phyloP scores from a whole-genome alignment of 2,113 vertebrate species.

The Campylorhamphus procurvoides region DNA sequence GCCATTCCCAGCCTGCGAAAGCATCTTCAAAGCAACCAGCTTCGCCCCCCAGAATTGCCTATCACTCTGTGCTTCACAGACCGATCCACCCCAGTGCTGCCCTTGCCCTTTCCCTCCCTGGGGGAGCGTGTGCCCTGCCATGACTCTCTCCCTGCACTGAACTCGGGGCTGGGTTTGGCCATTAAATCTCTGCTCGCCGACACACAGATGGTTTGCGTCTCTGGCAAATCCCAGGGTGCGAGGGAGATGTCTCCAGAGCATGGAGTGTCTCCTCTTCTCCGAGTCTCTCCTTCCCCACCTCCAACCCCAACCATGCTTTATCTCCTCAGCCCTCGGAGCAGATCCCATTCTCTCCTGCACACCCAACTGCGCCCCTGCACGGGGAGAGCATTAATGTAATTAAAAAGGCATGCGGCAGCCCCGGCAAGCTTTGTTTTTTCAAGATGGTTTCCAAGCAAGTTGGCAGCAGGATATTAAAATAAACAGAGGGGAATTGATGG shows the following conservation, averaged over 20 bases:
- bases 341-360: not conserved
- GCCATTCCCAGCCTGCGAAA: not conserved
- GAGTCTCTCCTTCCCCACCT: constrained; percentile 28
- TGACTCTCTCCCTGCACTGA: not conserved
- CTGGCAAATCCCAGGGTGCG: constrained; percentile 12
- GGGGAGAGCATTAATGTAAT: constrained; percentile 56
- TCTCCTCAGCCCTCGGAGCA: not conserved
- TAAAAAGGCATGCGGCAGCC: constrained; percentile 66
- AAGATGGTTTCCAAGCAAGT: constrained; percentile 64
- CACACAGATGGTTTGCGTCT: constrained; percentile 50
- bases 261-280: not conserved
- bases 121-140: not conserved
- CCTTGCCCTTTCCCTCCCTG: not conserved
- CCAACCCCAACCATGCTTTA: not conserved
- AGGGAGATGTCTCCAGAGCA: constrained; percentile 52
- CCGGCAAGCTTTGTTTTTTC: constrained; percentile 53
- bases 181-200: not conserved
- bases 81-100: not conserved
- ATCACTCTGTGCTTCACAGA: not conserved
- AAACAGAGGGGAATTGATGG: constrained; percentile 68
- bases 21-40: not conserved
- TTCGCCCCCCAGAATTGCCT: not conserved
- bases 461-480: constrained; percentile 72
- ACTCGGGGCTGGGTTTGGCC: constrained; percentile 9
- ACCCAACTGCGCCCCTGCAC: not conserved